These are phyloP conservation scores for Perithous albicinctus DNA, from an alignment of 2,888 invertebrate species.

Conservation along the genomic window DNA sequence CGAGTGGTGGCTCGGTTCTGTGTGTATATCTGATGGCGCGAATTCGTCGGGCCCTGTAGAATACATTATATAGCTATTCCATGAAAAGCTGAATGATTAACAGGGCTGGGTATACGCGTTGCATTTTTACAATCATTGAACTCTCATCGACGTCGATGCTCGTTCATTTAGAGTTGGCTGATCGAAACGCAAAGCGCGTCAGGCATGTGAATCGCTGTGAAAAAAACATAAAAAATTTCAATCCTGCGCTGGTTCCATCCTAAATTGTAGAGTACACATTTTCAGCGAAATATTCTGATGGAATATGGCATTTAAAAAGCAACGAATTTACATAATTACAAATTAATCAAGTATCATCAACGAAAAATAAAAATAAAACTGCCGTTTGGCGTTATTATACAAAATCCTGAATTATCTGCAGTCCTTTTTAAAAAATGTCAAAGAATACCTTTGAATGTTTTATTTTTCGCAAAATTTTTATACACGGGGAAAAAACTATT, in stretches of 20 bases:
- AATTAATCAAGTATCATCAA: too few relatives aligned
- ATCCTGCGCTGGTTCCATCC: not conserved
- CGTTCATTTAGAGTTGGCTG: conserved; percentile 28
- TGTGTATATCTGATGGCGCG: conserved; percentile 35
- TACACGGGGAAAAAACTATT: too few relatives aligned
- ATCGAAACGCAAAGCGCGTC: conserved; percentile 29
- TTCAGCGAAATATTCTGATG: not conserved
- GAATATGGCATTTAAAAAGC: not conserved
- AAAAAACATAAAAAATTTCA: not conserved
- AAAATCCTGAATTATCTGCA: too few relatives aligned
- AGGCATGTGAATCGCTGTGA: not conserved
- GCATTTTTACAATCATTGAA: conserved; percentile 32
- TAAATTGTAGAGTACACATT: not conserved
- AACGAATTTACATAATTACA: not conserved
- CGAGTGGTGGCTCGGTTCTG: conserved; percentile 34
- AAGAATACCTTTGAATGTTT: too few relatives aligned
- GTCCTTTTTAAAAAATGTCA: too few relatives aligned
- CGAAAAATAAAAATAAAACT: too few relatives aligned
- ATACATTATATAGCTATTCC: not conserved
- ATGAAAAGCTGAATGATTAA: conserved; percentile 48
- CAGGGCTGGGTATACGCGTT: conserved; percentile 15
- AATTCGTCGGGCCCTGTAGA: conserved; percentile 35
- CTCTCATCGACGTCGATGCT: conserved; percentile 32
- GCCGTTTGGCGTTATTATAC: too few relatives aligned
- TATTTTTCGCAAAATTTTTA: too few relatives aligned